Base-by-base conservation (phyloP, 2,888 invertebrate genomes). In the Agonopterix arenella region DNA sequence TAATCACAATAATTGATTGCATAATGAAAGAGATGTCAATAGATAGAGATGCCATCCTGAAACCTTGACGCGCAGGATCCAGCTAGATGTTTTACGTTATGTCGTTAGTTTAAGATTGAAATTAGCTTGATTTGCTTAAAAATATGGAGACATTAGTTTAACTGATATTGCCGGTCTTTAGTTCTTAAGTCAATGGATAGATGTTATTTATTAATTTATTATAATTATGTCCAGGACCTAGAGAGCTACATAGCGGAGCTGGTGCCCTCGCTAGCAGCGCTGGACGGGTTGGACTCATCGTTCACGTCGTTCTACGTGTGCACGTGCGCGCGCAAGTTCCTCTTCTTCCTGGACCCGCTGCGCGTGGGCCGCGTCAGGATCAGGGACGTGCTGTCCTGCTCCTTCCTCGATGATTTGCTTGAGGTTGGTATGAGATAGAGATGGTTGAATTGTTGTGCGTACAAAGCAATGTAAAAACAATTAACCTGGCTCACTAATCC, bases 271-370 rank as follows among this genome's bases (percentile, higher is more conserved):
- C 81, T 98, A 41, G 95, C 96, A 0, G 97, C 98, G 49, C 84
- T 98, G 3, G 95, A 97, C 73, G 96, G 97, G 0, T 81, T 98
- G 48, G 97, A 98, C 78, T 94, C 96, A 38, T 97, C 97, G 0
- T 98, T 98, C 84, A 96, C 97, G 67, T 96, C 95, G 9, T 98
- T 98, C 89, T 99, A 98, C 76, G 95, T 98, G 13, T 98, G 98
- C 74, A 98, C 98, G 0, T 98, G 97, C 2, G 97, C 97, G 0
- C 91, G 98, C 61, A 98, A 98, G 76, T 98, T 99, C 85, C 92
- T 98, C 66, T 99, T 99, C 88, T 98, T 98, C 75, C 89, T 99
- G 10, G 98, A 98, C 76, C 96, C 97, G 0, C 80, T 97, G 56
- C 89, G 96, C 55, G 96, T 96, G 0, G 97, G 97, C 0, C 91